A percentile compares a stretch with the other conserved stretches of the same genome.
These are phyloP conservation scores for Gymnocypris eckloni DNA, from an alignment of 2,797 vertebrate species.

Conservation along the genomic window DNA sequence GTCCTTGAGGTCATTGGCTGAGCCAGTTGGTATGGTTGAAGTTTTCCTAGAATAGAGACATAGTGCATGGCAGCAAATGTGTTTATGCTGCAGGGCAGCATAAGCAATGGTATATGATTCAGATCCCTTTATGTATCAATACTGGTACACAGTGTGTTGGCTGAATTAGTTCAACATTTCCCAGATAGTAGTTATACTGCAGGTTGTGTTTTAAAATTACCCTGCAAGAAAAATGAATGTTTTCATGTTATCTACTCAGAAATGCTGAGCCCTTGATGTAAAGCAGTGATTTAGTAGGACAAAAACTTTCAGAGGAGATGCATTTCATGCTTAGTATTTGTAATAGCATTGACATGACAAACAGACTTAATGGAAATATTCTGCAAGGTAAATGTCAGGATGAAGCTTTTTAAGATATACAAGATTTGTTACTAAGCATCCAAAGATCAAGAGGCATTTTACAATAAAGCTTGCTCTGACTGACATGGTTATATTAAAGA, in stretches of 20 bases:
- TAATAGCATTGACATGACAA: conserved; percentile 8
- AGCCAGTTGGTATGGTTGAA: not conserved
- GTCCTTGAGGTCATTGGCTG: not conserved
- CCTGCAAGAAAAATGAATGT: not conserved
- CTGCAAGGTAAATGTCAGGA: not conserved
- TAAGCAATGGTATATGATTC: not conserved
- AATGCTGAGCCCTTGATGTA: not conserved
- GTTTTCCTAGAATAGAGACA: not conserved
- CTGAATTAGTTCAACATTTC: not conserved
- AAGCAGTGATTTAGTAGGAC: not conserved
- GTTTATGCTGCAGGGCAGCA: not conserved
- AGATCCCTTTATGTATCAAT: not conserved
- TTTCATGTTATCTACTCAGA: not conserved
- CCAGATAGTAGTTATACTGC: not conserved
- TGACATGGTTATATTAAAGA: not conserved
- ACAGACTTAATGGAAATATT: not conserved
- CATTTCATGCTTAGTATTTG: conserved; percentile 28
- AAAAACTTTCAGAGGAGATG: conserved; percentile 1
- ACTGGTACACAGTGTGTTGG: not conserved
- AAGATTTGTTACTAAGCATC: not conserved
- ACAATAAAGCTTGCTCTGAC: conserved; percentile 5
- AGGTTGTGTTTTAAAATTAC: not conserved
- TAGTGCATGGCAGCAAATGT: not conserved
- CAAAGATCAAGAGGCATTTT: conserved; percentile 3
- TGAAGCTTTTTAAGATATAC: not conserved